Evolutionary conservation across 2,888 invertebrate genomes (phyloP).

Genomic region (Drosophila falleni): DNA sequence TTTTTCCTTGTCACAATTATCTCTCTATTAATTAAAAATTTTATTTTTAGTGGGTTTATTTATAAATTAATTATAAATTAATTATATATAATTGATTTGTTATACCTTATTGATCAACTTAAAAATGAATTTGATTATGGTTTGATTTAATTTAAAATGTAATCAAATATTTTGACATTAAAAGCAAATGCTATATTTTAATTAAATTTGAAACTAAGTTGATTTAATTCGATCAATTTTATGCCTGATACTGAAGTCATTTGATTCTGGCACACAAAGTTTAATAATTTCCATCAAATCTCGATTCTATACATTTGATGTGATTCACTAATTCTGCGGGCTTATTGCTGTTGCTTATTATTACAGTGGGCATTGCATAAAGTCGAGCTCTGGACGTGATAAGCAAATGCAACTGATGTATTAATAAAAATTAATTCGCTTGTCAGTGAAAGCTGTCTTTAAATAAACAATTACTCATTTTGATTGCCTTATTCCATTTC

Average conservation of each 20-base stretch:
- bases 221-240: background rate
- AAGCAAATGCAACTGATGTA: constrained; percentile 26
- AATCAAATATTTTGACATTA: too few species aligned
- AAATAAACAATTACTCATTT: constrained; percentile 41
- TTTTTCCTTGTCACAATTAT: too few species aligned
- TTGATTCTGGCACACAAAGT: background rate
- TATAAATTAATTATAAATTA: too few species aligned
- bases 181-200: too few species aligned
- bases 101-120: too few species aligned
- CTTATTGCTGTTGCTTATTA: background rate
- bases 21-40: too few species aligned
- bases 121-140: too few species aligned
- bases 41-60: too few species aligned
- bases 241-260: background rate
- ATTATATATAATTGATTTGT: too few species aligned
- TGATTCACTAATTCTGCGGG: constrained; percentile 18
- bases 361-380: constrained; percentile 11
- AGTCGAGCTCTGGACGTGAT: constrained; percentile 43
- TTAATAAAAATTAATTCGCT: constrained; percentile 21
- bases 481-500: constrained; percentile 18
- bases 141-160: background rate
- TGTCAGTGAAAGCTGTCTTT: constrained; percentile 42
- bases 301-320: background rate
- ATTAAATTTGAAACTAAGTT: background rate
- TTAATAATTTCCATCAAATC: background rate